Evolutionary conservation across 2,888 invertebrate genomes (phyloP), one percentile per base, ranked within the genome.

Genomic region (Danaus chrysippus): DNA sequence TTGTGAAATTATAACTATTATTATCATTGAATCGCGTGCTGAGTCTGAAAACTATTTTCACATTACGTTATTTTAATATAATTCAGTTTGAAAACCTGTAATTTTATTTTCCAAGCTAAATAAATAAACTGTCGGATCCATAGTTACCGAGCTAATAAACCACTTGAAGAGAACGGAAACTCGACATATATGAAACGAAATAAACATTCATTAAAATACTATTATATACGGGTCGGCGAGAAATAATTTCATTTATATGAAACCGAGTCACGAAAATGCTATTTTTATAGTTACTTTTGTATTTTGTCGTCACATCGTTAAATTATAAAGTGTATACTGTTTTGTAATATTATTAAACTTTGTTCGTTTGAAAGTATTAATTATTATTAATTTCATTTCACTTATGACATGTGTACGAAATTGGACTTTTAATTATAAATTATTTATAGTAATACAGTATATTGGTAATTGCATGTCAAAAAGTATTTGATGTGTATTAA

Each of bases 101-200:
- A 46, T n/a, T 46, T 46, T 13, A 46, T 46, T 46, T 46, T n/a
- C 46, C 59, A 61, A 64, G 61, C 57, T 58, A 66, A 66, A 67
- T 59, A 62, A 62, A 58, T 46, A 46, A 13, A 56, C 53, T 58
- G 62, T 64, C 59, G 57, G 52, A 62, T 56, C 53, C 62, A 58
- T 42, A 54, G 58, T 56, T 59, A 56, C 55, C 56, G 66, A 65
- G 62, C 23, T 68, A 69, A 68, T 65, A 65, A 69, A 69, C 64
- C 59, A 58, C 58, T 58, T 58, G 23, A 34, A 54, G 54, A 62
- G 63, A 64, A 59, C 62, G 23, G 46, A 64, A 62, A 64, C 60
- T 59, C 42, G 58, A 62, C 58, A 61, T 55, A 61, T 57, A 61
- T 58, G 44, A 63, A 63, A 65, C 63, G 57, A 61, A 68, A 62